Conservation (phyloP, 2,113 vertebrate species). For the Tetrao urogallus region DNA sequence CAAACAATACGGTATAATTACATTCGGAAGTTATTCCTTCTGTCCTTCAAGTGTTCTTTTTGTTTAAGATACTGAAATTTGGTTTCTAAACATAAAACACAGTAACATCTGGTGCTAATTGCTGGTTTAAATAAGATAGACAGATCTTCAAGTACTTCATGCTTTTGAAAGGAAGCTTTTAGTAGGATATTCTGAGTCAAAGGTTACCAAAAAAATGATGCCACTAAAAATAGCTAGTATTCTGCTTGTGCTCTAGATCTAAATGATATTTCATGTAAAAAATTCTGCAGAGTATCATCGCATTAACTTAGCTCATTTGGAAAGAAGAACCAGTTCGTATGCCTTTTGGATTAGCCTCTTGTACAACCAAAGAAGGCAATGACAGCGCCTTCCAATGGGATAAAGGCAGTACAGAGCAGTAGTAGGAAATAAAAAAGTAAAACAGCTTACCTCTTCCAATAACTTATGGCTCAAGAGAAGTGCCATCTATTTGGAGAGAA, state of each 20-base stretch:
- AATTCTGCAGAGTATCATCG: neutral
- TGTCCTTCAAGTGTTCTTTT: constrained; percentile 81
- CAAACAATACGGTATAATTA: constrained; percentile 85
- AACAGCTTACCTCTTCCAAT: no score
- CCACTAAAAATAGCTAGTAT: constrained; percentile 78
- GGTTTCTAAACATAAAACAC: constrained; percentile 81
- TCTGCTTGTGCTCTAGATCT: constrained; percentile 66
- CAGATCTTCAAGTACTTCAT: constrained; percentile 74
- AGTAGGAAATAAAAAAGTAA: no score
- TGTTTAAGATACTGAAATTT: constrained; percentile 80
- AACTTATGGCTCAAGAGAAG: no score
- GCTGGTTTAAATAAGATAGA: constrained; percentile 81
- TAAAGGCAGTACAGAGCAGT: no score
- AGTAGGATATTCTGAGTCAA: constrained; percentile 77
- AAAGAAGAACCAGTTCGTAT: neutral
- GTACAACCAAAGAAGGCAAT: no score
- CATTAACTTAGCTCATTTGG: neutral
- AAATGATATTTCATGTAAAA: constrained; percentile 50
- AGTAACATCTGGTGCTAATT: constrained; percentile 84
- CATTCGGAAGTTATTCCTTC: constrained; percentile 82
- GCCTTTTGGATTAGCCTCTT: neutral
- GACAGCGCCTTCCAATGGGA: no score
- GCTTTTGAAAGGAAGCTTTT: constrained; percentile 77
- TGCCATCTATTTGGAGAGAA: no score
- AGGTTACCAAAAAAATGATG: constrained; percentile 75